These are phyloP conservation scores for Plestiodon gilberti DNA, from an alignment of 2,113 vertebrate species.

Conservation along the genomic window DNA sequence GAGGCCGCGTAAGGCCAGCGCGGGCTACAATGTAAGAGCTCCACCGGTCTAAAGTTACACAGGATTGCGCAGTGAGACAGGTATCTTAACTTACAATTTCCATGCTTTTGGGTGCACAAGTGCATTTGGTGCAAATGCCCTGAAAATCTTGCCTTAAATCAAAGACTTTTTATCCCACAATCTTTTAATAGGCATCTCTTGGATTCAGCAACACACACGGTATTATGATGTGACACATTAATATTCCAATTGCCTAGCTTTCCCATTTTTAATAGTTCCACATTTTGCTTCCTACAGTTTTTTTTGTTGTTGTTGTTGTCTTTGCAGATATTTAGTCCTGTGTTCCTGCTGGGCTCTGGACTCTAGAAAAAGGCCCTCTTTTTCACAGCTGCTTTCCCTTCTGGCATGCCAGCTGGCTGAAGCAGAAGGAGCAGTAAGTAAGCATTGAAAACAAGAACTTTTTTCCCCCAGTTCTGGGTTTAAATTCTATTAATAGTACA, in stretches of 20 bases:
- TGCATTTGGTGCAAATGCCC: background rate
- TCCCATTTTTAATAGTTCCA: background rate
- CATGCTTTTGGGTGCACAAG: background rate
- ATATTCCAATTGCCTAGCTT: background rate
- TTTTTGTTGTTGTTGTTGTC: slow-evolving; percentile 17
- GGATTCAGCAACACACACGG: background rate
- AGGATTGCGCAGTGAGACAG: too few species aligned
- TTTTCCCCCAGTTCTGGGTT: background rate
- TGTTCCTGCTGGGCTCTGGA: slow-evolving; percentile 90
- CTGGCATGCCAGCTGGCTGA: slow-evolving; percentile 84
- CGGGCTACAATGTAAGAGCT: too few species aligned
- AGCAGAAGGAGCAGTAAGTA: slow-evolving; percentile 86
- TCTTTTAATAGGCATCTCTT: background rate
- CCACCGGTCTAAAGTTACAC: too few species aligned
- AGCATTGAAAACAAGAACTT: slow-evolving; percentile 20
- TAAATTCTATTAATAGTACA: background rate
- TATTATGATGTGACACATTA: background rate
- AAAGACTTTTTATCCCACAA: background rate
- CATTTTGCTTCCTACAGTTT: background rate
- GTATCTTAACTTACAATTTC: background rate
- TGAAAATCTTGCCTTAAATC: background rate
- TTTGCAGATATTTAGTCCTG: slow-evolving; percentile 87
- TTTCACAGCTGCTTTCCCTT: slow-evolving; percentile 84
- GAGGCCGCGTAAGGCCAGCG: too few species aligned
- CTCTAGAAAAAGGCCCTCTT: slow-evolving; percentile 83